These are phyloP conservation scores for Sternarchorhynchus goeldii DNA, from an alignment of 2,797 vertebrate genomes.

Conservation along the genomic window DNA sequence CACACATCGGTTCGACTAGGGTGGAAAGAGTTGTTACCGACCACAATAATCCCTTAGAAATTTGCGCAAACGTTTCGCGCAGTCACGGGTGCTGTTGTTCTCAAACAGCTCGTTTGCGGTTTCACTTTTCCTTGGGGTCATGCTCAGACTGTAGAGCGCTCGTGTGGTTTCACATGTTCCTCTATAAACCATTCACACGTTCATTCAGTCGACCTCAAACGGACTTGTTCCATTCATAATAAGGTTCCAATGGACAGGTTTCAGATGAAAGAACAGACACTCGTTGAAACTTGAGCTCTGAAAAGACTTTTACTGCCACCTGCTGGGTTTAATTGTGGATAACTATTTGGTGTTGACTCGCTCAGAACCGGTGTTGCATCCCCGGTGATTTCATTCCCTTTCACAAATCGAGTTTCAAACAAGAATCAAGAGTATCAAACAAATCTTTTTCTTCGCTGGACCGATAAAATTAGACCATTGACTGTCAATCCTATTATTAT, in stretches of 20 bases:
- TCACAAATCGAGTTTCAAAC: too few species aligned
- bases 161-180: background rate
- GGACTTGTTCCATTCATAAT: background rate
- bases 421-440: too few species aligned
- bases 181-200: background rate
- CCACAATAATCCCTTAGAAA: conserved; percentile 20
- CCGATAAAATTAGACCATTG: too few species aligned
- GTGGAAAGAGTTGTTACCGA: background rate
- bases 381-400: too few species aligned
- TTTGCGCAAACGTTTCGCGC: conserved; percentile 18
- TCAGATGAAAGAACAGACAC: background rate
- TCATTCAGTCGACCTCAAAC: background rate
- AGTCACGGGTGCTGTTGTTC: background rate
- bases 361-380: too few species aligned
- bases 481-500: too few species aligned
- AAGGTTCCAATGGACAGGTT: background rate
- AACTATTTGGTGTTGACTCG: too few species aligned
- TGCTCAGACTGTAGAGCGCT: too few species aligned
- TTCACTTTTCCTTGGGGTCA: too few species aligned
- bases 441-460: too few species aligned
- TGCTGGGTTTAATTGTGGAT: conserved; percentile 10
- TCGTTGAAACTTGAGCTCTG: background rate
- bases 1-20: background rate
- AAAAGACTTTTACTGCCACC: conserved; percentile 35
- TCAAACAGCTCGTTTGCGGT: too few species aligned